Evolutionary conservation across 2,888 invertebrate species (phyloP).

Genomic region (Meta bourneti): DNA sequence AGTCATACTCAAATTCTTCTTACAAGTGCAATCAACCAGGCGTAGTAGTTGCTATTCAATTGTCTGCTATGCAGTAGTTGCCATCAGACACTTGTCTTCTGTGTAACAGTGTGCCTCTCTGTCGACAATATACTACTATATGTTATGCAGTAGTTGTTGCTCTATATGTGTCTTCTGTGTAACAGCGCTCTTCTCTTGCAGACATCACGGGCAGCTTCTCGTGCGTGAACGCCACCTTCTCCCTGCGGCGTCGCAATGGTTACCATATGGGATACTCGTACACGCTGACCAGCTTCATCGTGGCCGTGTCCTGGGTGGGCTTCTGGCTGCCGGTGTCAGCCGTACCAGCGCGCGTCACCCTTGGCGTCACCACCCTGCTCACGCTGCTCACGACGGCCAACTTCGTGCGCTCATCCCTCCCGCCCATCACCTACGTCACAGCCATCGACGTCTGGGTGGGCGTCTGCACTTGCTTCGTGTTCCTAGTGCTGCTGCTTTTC

Average conservation of each 20-base stretch:
- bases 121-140: no score
- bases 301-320: constrained; percentile 72
- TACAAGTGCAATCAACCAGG: no score
- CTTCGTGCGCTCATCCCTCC: constrained; percentile 49
- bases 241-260: constrained; percentile 56
- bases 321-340: constrained; percentile 70
- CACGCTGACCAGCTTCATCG: constrained; percentile 69
- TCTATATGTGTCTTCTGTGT: no score
- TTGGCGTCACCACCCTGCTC: constrained; percentile 71
- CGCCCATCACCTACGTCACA: constrained; percentile 70
- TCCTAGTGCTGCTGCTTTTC: constrained; percentile 55
- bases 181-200: neutral
- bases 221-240: constrained; percentile 73
- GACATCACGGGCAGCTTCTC: constrained; percentile 70
- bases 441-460: constrained; percentile 76
- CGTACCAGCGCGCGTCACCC: constrained; percentile 65
- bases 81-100: no score
- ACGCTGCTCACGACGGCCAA: constrained; percentile 72
- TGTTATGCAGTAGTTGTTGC: no score
- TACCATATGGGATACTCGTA: constrained; percentile 72
- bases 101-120: no score
- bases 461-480: constrained; percentile 58
- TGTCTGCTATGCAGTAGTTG: no score
- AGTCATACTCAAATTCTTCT: no score
- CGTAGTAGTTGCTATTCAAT: no score